Conservation (phyloP, 2,888 invertebrate species). For the Calameuta pallipes region DNA sequence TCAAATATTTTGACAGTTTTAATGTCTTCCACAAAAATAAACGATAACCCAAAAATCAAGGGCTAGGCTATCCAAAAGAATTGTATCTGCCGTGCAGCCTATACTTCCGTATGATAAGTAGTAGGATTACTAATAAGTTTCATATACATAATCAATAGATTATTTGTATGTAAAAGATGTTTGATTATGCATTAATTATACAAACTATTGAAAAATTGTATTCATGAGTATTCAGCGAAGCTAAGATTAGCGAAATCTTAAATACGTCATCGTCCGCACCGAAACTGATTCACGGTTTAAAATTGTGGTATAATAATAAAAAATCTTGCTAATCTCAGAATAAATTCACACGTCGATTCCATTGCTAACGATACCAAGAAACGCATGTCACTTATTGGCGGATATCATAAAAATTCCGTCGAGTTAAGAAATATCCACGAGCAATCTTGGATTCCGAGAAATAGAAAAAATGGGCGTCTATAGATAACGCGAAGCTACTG, state of each 20-base stretch:
- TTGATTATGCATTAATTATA: too few relatives aligned
- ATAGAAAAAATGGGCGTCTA: not conserved
- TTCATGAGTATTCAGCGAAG: not conserved
- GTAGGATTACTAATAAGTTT: too few relatives aligned
- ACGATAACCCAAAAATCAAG: too few relatives aligned
- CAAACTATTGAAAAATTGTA: not conserved
- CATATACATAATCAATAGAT: too few relatives aligned
- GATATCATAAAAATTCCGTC: not conserved
- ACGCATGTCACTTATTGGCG: not conserved
- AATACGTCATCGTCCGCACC: not conserved
- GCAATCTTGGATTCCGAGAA: too few relatives aligned
- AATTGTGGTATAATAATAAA: not conserved
- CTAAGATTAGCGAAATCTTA: not conserved
- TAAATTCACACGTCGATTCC: not conserved
- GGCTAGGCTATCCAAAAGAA: too few relatives aligned
- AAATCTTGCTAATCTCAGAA: not conserved
- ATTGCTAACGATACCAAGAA: not conserved
- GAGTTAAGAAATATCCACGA: not conserved
- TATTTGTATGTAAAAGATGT: too few relatives aligned
- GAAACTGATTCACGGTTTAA: not conserved
- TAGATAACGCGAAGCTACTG: not conserved
- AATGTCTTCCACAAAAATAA: too few relatives aligned
- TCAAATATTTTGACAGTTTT: too few relatives aligned
- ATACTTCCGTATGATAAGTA: too few relatives aligned
- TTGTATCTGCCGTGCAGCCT: too few relatives aligned